These are phyloP conservation scores for Onthophagus taurus DNA, from an alignment of 1,140 invertebrate species.

Conservation along the genomic window DNA sequence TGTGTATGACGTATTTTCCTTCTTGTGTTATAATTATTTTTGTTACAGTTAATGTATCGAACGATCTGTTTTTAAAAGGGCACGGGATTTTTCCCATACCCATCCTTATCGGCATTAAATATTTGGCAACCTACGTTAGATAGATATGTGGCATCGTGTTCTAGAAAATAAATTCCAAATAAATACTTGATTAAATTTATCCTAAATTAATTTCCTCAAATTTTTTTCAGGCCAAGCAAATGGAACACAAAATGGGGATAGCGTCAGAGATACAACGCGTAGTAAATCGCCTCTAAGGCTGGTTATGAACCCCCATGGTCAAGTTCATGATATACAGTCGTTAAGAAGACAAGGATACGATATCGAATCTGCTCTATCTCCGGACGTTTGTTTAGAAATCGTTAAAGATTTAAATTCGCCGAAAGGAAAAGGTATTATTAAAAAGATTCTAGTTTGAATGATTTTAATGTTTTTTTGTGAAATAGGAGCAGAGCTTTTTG, in stretches of 20 bases:
- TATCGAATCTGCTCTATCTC: slow-evolving; percentile 54
- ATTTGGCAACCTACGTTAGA: background rate
- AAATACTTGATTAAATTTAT: too few species aligned
- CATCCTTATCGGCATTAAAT: background rate
- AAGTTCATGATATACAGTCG: slow-evolving; percentile 57
- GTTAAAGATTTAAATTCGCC: slow-evolving; percentile 69
- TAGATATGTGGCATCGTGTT: too few species aligned
- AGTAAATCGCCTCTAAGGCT: slow-evolving; percentile 59
- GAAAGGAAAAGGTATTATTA: slow-evolving; percentile 56
- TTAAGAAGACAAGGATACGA: slow-evolving; percentile 49
- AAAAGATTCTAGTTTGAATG: background rate
- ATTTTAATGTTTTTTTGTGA: background rate
- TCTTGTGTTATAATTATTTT: background rate
- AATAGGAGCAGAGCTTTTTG: slow-evolving; percentile 74
- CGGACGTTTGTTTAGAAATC: slow-evolving; percentile 61
- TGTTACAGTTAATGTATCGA: too few species aligned
- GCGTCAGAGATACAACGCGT: slow-evolving; percentile 17
- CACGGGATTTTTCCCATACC: background rate
- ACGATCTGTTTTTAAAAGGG: background rate
- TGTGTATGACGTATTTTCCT: background rate
- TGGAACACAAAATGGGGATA: slow-evolving; percentile 15
- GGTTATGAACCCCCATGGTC: slow-evolving; percentile 69
- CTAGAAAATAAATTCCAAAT: too few species aligned
- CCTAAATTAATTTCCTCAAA: background rate
- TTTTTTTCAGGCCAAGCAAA: slow-evolving; percentile 24